Percentiles rank a stretch among this genome's conserved stretches.
phyloP scores from a whole-genome alignment of 1,140 invertebrate genomes.

The Uloborus diversus region DNA sequence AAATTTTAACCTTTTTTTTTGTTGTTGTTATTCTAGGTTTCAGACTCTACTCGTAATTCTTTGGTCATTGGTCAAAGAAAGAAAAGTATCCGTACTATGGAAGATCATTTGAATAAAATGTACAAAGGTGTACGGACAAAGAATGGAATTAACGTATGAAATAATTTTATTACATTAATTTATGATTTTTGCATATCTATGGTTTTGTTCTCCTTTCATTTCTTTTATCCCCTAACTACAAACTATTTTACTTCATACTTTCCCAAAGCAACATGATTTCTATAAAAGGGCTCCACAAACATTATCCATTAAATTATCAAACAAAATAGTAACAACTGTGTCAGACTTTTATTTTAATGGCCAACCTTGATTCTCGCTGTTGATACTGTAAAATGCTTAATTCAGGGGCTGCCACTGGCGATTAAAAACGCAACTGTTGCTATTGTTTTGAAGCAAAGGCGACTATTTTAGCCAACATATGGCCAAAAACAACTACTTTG shows the following conservation, averaged over 20 bases:
- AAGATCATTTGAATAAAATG: conserved; percentile 87
- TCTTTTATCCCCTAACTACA: background rate
- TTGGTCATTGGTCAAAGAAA: conserved; percentile 63
- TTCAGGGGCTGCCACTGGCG: too few relatives aligned
- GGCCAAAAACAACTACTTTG: too few relatives aligned
- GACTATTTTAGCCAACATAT: too few relatives aligned
- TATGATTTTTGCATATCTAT: background rate
- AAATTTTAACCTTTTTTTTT: too few relatives aligned
- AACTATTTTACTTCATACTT: background rate
- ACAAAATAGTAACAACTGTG: too few relatives aligned
- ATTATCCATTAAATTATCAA: too few relatives aligned
- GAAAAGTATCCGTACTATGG: conserved; percentile 71
- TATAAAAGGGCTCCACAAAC: background rate
- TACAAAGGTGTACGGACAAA: conserved; percentile 93
- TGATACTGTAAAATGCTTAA: too few relatives aligned
- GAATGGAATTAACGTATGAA: conserved; percentile 92
- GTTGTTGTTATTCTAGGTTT: too few relatives aligned
- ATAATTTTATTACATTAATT: background rate
- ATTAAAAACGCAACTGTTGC: too few relatives aligned
- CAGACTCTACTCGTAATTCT: background rate
- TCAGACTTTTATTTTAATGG: too few relatives aligned
- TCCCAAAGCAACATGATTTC: background rate
- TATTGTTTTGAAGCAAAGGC: too few relatives aligned
- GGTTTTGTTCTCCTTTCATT: background rate
- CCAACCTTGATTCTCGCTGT: too few relatives aligned